phyloP scores from a whole-genome alignment of 2,797 vertebrate species.

The Scyliorhinus canicula region DNA sequence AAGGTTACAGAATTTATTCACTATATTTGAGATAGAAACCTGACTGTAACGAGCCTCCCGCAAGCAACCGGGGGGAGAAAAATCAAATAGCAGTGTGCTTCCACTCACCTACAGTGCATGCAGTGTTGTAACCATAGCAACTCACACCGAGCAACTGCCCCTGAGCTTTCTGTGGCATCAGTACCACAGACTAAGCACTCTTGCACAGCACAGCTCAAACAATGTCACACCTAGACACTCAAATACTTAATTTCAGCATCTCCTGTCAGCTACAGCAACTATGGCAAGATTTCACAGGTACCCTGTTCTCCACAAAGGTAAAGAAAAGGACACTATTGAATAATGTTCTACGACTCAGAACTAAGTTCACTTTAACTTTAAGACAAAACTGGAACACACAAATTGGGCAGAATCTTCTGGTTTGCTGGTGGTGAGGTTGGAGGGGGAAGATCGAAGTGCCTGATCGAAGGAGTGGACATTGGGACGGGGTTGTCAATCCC shows the following conservation, averaged over 20 bases:
- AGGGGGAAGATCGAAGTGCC: too few species aligned
- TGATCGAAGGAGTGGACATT: too few species aligned
- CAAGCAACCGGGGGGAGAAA: background rate
- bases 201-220: background rate
- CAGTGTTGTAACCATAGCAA: constrained; percentile 33
- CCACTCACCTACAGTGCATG: constrained; percentile 30
- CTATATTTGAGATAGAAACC: background rate
- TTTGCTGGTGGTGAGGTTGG: too few species aligned
- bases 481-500: too few species aligned
- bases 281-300: background rate
- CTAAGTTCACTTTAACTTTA: background rate
- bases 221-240: background rate
- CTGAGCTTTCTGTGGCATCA: constrained; percentile 28
- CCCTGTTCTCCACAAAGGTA: background rate
- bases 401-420: too few species aligned
- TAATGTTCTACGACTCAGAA: background rate
- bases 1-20: background rate
- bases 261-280: background rate
- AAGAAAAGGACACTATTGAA: background rate
- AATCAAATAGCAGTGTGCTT: constrained; percentile 29
- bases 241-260: background rate
- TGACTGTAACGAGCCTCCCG: background rate
- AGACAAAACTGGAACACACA: background rate
- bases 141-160: constrained; percentile 1
- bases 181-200: background rate